Base-by-base conservation (phyloP, 2,888 invertebrate genomes). In the Pyralis farinalis region DNA sequence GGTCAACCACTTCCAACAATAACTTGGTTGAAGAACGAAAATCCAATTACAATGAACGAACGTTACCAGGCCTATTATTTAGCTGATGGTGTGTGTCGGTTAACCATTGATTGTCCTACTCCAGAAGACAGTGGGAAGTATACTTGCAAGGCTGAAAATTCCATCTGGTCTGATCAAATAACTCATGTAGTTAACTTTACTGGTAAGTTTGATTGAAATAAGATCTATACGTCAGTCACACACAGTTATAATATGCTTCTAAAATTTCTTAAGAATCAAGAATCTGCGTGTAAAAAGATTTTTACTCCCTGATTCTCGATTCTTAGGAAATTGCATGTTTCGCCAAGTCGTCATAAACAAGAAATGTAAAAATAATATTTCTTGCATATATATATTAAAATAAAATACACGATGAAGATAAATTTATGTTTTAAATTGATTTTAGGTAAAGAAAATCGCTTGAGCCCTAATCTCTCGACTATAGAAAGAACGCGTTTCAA, bases 11-110 rank as follows among this genome's bases (percentile, higher is more conserved):
- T 91, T 2, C 95, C 96, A 0, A 90, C 86, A 0, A 92, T 96
- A 43, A 91, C 92, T 25, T 97, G 96, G 96, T 74, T 93, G 49
- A 96, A 94, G 69, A 93, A 95, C 54, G 93, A 91, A 28, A 85
- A 84, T 35, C 77, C 90, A 7, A 72, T 95, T 7, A 61, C 60
- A 7, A 67, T 71, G 1, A 90, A 89, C 9, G 91, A 91, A 1
- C 91, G 93, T 48, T 93, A 91, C 69, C 86, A 91, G 47, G 92
- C 93, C 34, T 90, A 90, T 46, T 93, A 94, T 66, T 84, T 93
- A 34, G 91, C 93, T 4, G 95, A 96, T 56, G 95, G 95, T 2
- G 91, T 94, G 34, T 94, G 94, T 60, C 91, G 93, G 51, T 74
- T 96, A 12, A 86, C 92, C 34, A 92, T 96, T 42, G 85, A 81